Percentiles rank a stretch among this genome's conserved stretches.
Conservation (phyloP, 2,888 invertebrate species). For the Leucophenga montana region DNA sequence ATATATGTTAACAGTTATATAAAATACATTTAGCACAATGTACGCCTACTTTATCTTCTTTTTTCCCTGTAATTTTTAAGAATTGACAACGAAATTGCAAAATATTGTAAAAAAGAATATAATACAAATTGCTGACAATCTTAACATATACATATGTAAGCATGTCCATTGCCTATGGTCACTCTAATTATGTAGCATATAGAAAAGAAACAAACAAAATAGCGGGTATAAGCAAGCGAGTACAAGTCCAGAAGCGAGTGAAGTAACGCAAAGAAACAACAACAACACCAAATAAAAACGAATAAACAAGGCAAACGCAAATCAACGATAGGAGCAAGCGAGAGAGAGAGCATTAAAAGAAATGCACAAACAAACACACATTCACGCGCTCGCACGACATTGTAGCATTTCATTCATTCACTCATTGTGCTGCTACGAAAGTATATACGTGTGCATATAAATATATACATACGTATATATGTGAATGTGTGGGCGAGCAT, state of each 20-base stretch:
- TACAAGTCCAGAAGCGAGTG: no score
- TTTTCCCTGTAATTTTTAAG: not conserved
- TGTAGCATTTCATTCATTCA: no score
- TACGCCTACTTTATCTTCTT: not conserved
- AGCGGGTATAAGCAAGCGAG: not conserved
- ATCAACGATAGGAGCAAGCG: conserved; percentile 11
- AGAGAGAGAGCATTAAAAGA: conserved; percentile 19
- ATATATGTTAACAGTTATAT: no score
- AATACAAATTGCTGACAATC: conserved; percentile 11
- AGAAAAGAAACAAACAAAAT: not conserved
- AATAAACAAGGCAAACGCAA: conserved; percentile 22
- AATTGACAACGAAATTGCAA: not conserved
- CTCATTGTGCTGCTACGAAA: no score
- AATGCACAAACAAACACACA: conserved; percentile 14
- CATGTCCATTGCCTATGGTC: conserved; percentile 1
- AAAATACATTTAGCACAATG: no score
- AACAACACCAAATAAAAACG: conserved; percentile 38
- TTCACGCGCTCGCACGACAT: conserved; percentile 15
- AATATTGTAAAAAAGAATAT: not conserved
- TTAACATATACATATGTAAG: no score
- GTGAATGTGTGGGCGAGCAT: conserved; percentile 4
- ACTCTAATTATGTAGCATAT: not conserved
- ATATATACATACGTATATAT: not conserved
- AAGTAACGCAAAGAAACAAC: conserved; percentile 18
- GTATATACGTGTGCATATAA: no score